phyloP scores from a whole-genome alignment of 2,113 vertebrate species.

The Jacana jacana region DNA sequence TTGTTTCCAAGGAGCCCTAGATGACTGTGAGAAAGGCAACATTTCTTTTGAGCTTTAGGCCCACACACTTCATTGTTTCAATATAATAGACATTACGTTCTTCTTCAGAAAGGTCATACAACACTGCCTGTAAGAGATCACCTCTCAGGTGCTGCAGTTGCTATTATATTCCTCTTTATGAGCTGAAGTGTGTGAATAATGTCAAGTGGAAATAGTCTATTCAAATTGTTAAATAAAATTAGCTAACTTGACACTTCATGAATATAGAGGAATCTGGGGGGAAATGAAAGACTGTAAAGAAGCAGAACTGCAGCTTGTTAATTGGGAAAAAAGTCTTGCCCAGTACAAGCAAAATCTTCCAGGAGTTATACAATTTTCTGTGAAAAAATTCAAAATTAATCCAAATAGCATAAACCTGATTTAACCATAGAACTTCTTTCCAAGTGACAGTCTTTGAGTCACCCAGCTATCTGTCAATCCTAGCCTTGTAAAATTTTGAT shows the following conservation, averaged over 20 bases:
- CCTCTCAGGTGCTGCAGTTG: not conserved
- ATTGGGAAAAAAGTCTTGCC: not conserved
- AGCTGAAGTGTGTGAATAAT: not conserved
- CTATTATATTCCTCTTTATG: not conserved
- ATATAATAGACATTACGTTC: not conserved
- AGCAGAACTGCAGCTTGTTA: not conserved
- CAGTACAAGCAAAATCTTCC: not conserved
- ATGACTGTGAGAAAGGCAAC: not conserved
- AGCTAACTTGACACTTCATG: not conserved
- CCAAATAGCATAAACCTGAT: not conserved
- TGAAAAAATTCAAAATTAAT: not conserved
- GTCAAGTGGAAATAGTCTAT: not conserved
- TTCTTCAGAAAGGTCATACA: not conserved
- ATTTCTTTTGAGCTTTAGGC: not conserved
- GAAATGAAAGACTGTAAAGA: not conserved
- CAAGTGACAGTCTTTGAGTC: not conserved
- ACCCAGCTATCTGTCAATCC: not conserved
- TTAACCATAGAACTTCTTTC: not conserved
- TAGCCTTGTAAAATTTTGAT: not conserved
- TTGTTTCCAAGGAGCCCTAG: not conserved
- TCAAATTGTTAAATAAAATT: conserved; percentile 5
- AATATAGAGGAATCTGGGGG: not conserved
- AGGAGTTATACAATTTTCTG: not conserved
- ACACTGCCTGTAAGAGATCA: not conserved
- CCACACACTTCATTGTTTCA: not conserved